Conservation (phyloP, 2,888 invertebrate species). For the Hermodice carunculata region DNA sequence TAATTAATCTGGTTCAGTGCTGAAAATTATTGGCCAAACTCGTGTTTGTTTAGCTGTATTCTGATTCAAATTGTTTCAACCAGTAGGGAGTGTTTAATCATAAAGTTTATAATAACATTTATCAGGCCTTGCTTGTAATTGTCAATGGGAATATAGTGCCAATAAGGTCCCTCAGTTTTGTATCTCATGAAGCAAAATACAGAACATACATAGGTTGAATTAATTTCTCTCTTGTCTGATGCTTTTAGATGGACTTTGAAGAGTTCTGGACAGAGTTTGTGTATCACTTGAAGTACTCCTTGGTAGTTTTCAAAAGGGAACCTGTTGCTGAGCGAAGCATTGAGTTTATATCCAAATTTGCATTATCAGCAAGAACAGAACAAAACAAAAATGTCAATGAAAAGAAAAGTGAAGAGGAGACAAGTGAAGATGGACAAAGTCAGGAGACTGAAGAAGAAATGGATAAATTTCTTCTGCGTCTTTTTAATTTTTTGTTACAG, state of each 20-base stretch:
- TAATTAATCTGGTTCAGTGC: too few species aligned
- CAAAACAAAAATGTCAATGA: slow-evolving; percentile 1
- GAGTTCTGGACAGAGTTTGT: slow-evolving; percentile 78
- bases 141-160: neutral
- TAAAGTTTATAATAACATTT: too few species aligned
- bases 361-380: slow-evolving; percentile 72
- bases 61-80: too few species aligned
- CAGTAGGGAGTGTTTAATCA: too few species aligned
- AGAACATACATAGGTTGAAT: slow-evolving; percentile 2
- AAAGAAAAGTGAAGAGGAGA: slow-evolving; percentile 3
- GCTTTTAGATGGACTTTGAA: slow-evolving; percentile 73
- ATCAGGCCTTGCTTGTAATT: neutral
- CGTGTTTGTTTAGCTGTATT: too few species aligned
- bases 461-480: slow-evolving; percentile 73
- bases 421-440: too few species aligned
- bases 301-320: slow-evolving; percentile 79
- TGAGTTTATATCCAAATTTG: slow-evolving; percentile 81
- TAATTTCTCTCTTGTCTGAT: too few species aligned
- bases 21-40: too few species aligned
- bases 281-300: slow-evolving; percentile 76
- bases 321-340: slow-evolving; percentile 79
- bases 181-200: neutral
- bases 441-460: slow-evolving; percentile 69
- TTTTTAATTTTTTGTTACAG: slow-evolving; percentile 72
- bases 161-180: neutral